Base-by-base conservation (phyloP, 2,797 vertebrate genomes). In the Centropyge bicolor region DNA sequence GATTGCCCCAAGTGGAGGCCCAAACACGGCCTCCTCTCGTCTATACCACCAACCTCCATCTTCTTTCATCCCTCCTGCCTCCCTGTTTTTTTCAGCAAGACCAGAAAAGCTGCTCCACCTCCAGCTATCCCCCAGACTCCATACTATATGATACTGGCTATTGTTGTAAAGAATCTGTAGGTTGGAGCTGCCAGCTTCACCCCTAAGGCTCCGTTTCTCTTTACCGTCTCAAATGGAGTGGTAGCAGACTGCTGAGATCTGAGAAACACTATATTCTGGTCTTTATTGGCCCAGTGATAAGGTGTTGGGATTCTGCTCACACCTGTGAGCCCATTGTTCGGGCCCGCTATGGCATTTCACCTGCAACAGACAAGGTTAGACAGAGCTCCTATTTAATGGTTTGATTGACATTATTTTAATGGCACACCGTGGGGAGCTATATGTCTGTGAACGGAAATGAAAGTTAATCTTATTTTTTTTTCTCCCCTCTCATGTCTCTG, bases 331-430 rank as follows among this genome's bases (percentile, higher is more conserved):
- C 78, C 89, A 93, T 95, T 95, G 93, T 95, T 91, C 64, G 35
- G 73, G 27, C 65, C 80, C 8, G 68, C 84, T 80, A 87, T 94
- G 91, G 85, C 85, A 82, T 93, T 94, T 94, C 93, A 93, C 84
- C 87, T 86, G 80, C 78, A 86, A 91, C 88, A 93, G 90, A 88
- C 89, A 89, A 83, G 82, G 87, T 93, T 93, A 90, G 86, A 90
- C 81, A 46, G 86, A 78, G 77, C 60, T 54, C 46, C 83, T 86
- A 72, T 91, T 90, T 92, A 93, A 92, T 77, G 74, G 80, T 91
- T 93, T 93, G 92, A 94, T 91, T 91, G 85, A 89, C 93, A 90
- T 95, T 92, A 89, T 94, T 94, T 93, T 91, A 92, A 91, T 90
- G 86, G 78, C 80, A 88, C 81, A 85, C 84, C 43, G 38, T 84